A percentile compares a stretch with the other conserved stretches of the same genome.
phyloP scores from a whole-genome alignment of 1,140 invertebrate species.

The Cecropterus lyciades region DNA sequence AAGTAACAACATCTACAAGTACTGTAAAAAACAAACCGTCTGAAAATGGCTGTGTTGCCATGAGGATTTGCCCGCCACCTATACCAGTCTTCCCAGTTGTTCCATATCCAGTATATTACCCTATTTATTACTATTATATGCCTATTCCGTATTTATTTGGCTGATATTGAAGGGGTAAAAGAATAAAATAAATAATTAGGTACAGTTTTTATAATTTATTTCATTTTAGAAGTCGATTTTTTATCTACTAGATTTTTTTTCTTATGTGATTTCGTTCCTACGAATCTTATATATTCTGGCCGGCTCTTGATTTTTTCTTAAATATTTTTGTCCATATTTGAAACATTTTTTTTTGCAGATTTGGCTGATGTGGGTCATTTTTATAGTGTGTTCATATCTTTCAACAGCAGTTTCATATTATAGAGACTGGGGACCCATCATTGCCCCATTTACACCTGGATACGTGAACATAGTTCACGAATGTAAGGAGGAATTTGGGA shows the following conservation, averaged over 20 bases:
- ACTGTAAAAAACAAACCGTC: not conserved
- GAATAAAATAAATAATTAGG: no score
- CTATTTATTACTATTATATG: constrained; percentile 28
- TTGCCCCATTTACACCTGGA: constrained; percentile 37
- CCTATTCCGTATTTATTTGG: constrained; percentile 19
- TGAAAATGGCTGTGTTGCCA: not conserved
- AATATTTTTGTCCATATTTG: no score
- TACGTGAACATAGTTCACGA: constrained; percentile 32
- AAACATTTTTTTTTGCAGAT: no score
- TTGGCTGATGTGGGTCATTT: constrained; percentile 1
- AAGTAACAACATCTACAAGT: not conserved
- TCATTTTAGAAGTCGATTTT: not conserved
- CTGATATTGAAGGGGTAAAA: not conserved
- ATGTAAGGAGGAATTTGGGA: constrained; percentile 33
- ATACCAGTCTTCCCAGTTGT: constrained; percentile 18
- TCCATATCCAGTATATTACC: constrained; percentile 34
- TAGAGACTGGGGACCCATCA: constrained; percentile 40
- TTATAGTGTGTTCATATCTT: not conserved
- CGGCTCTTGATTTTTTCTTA: no score
- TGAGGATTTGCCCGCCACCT: not conserved
- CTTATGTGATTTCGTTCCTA: no score
- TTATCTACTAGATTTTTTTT: no score
- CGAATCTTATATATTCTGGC: no score
- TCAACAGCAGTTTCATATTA: constrained; percentile 20
- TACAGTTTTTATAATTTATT: no score